Evolutionary conservation across 1,140 invertebrate genomes (phyloP).

Genomic region (Aphelenchoides avenae): DNA sequence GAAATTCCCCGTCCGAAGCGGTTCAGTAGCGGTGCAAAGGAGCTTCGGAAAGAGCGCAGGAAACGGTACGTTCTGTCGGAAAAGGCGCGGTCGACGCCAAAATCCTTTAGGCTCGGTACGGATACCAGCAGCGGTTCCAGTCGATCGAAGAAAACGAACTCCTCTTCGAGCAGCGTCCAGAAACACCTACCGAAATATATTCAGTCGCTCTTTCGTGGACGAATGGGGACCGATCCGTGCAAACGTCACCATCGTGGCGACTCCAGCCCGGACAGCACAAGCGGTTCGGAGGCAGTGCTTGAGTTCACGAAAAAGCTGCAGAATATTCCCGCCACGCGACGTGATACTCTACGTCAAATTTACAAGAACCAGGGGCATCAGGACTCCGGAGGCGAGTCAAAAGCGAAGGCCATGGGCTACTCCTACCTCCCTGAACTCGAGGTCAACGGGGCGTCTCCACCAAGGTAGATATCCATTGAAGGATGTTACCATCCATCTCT

Average conservation of each 20-base stretch:
- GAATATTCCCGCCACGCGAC: conserved; percentile 54
- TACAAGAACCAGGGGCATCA: conserved; percentile 53
- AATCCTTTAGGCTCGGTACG: conserved; percentile 52
- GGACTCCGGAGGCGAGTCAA: conserved; percentile 47
- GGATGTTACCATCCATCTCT: neutral
- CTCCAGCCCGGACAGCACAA: conserved; percentile 54
- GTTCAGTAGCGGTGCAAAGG: conserved; percentile 57
- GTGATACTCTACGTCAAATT: conserved; percentile 51
- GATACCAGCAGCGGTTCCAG: conserved; percentile 55
- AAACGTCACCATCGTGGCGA: conserved; percentile 51
- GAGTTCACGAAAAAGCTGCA: conserved; percentile 58
- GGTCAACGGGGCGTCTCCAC: conserved; percentile 57
- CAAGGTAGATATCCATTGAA: conserved; percentile 29
- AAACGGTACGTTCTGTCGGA: conserved; percentile 33
- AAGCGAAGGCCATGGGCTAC: conserved; percentile 44
- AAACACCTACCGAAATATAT: conserved; percentile 59
- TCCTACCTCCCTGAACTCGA: conserved; percentile 54
- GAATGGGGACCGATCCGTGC: conserved; percentile 48
- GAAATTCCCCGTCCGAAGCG: conserved; percentile 57
- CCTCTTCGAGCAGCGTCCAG: conserved; percentile 49
- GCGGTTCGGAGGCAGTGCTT: conserved; percentile 55
- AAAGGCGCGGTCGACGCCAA: too few species aligned
- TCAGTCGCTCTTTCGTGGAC: conserved; percentile 1
- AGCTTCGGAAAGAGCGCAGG: conserved; percentile 53
- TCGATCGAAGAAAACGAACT: conserved; percentile 55